Conservation (phyloP, 2,113 vertebrate species). For the Myxocyprinus asiaticus region DNA sequence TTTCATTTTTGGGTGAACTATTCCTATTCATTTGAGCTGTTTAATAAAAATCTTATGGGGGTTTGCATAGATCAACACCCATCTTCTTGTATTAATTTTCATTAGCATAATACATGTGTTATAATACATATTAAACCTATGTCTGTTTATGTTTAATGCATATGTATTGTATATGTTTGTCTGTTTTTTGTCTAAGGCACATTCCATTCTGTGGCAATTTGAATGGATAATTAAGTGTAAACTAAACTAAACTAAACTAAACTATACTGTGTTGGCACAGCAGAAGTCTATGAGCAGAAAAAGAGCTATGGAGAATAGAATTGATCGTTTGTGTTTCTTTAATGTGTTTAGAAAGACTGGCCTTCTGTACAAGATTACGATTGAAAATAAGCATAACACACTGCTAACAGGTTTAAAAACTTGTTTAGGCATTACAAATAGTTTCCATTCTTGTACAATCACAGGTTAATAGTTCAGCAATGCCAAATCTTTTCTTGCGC, state of each 20-base stretch:
- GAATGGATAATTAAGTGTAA: no score
- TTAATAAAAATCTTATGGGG: background rate
- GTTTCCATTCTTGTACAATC: conserved; percentile 8
- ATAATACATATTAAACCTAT: no score
- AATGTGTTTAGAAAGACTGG: background rate
- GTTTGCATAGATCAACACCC: no score
- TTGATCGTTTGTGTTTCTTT: background rate
- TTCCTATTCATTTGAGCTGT: background rate
- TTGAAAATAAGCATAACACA: background rate
- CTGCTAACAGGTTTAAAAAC: background rate
- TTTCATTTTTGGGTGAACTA: no score
- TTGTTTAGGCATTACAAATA: conserved; percentile 11
- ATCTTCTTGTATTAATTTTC: no score
- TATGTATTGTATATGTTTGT: no score
- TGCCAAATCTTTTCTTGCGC: conserved; percentile 40
- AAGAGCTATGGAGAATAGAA: background rate
- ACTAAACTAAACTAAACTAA: no score
- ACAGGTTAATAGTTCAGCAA: conserved; percentile 9
- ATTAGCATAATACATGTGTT: no score
- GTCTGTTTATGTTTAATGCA: no score
- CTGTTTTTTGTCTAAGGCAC: no score
- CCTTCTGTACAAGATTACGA: background rate
- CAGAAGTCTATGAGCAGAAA: background rate
- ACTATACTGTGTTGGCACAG: no score
- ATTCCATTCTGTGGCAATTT: no score